Conservation (phyloP, 2,113 vertebrate genomes). For the Heterotilapia buettikoferi region DNA sequence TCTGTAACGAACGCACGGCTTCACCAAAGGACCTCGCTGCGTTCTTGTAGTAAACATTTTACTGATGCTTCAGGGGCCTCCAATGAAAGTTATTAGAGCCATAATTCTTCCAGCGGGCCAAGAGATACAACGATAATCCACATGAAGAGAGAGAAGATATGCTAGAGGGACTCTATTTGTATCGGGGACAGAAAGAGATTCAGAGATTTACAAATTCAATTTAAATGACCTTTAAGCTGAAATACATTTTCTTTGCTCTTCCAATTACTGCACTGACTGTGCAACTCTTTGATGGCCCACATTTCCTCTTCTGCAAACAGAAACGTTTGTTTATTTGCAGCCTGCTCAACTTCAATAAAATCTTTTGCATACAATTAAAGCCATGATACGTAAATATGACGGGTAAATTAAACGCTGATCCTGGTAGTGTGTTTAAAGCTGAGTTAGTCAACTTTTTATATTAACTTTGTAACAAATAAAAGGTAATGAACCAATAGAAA, state of each 20-base stretch:
- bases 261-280: not conserved
- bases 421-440: not conserved
- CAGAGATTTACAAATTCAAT: conserved; percentile 18
- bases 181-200: conserved; percentile 8
- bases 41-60: conserved; percentile 64
- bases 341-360: not conserved
- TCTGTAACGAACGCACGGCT: conserved; percentile 57
- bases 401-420: not conserved
- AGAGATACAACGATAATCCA: conserved; percentile 41
- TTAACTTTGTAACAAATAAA: not conserved
- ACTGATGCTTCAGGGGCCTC: conserved; percentile 57
- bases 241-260: not conserved
- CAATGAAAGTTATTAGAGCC: conserved; percentile 60
- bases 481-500: not conserved
- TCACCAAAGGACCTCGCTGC: conserved; percentile 49
- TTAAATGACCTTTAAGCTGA: conserved; percentile 8
- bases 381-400: not conserved
- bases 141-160: conserved; percentile 14
- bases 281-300: not conserved
- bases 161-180: conserved; percentile 31
- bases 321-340: not conserved
- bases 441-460: not conserved
- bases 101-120: conserved; percentile 46
- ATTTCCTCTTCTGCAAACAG: not conserved
- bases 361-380: not conserved